Conservation (phyloP, 2,797 vertebrate species). For the Synaphobranchus kaupii region DNA sequence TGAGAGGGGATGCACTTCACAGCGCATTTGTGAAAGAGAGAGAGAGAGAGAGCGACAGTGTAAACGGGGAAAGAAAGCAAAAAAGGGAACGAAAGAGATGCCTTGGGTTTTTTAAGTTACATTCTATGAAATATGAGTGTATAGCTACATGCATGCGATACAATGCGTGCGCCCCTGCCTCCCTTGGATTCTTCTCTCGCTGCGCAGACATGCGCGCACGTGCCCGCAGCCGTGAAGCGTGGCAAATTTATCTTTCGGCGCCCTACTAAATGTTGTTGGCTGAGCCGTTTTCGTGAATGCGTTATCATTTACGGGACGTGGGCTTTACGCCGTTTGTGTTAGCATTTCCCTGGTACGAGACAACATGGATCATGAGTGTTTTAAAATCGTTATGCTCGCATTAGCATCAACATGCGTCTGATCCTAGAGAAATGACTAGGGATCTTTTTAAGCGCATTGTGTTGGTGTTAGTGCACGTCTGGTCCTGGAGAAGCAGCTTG, state of each 20-base stretch:
- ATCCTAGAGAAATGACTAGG: not conserved
- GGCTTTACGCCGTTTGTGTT: not conserved
- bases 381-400: not conserved
- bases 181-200: not conserved
- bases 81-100: not conserved
- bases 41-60: not conserved
- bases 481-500: not conserved
- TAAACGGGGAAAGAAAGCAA: not conserved
- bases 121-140: not conserved
- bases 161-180: not conserved
- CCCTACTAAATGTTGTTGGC: not conserved
- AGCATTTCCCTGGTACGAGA: not conserved
- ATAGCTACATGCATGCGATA: not conserved
- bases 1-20: not conserved
- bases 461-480: not conserved
- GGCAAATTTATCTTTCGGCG: not conserved
- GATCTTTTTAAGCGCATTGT: not conserved
- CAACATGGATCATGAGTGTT: not conserved
- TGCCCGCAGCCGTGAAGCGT: not conserved
- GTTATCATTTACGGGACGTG: not conserved
- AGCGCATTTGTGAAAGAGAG: not conserved
- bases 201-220: not conserved
- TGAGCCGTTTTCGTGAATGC: not conserved
- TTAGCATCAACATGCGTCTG: not conserved
- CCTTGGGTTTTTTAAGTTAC: not conserved